Evolutionary conservation across 2,888 invertebrate species (phyloP).

Genomic region (Congeria kusceri): DNA sequence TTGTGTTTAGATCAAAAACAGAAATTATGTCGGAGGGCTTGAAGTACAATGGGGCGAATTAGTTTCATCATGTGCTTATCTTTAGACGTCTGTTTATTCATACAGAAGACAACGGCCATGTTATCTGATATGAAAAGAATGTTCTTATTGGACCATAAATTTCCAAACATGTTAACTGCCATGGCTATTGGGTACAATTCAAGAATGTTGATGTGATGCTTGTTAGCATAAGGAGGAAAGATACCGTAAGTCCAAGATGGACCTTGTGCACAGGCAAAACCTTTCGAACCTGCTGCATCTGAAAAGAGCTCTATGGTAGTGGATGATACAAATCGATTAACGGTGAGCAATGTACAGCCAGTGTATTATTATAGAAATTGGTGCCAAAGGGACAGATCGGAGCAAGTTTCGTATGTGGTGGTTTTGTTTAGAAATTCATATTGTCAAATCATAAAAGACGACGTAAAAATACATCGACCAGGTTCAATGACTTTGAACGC

Average conservation of each 20-base stretch:
- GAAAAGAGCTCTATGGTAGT: constrained; percentile 11
- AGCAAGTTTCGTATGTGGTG: constrained; percentile 29
- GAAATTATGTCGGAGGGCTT: too few relatives aligned
- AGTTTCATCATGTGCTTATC: too few relatives aligned
- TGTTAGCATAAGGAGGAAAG: constrained; percentile 17
- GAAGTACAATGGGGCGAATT: constrained; percentile 14
- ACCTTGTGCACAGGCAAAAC: constrained; percentile 22
- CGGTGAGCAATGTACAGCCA: constrained; percentile 39
- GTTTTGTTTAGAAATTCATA: constrained; percentile 7
- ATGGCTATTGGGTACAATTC: constrained; percentile 41
- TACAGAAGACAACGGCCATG: constrained; percentile 31
- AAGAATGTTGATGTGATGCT: constrained; percentile 34
- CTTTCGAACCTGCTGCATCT: constrained; percentile 33
- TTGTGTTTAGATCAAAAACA: constrained; percentile 28
- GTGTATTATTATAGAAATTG: constrained; percentile 26
- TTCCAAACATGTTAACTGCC: constrained; percentile 33
- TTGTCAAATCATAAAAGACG: constrained; percentile 31
- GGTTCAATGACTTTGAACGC: constrained; percentile 39
- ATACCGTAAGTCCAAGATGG: constrained; percentile 27
- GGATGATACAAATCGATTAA: constrained; percentile 33
- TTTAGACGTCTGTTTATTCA: constrained; percentile 32
- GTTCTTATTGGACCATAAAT: constrained; percentile 28
- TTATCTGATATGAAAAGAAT: constrained; percentile 41
- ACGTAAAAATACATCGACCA: constrained; percentile 30
- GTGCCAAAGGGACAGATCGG: constrained; percentile 30